phyloP scores from a whole-genome alignment of 2,113 vertebrate species.

The Cephalopholis sonnerati region DNA sequence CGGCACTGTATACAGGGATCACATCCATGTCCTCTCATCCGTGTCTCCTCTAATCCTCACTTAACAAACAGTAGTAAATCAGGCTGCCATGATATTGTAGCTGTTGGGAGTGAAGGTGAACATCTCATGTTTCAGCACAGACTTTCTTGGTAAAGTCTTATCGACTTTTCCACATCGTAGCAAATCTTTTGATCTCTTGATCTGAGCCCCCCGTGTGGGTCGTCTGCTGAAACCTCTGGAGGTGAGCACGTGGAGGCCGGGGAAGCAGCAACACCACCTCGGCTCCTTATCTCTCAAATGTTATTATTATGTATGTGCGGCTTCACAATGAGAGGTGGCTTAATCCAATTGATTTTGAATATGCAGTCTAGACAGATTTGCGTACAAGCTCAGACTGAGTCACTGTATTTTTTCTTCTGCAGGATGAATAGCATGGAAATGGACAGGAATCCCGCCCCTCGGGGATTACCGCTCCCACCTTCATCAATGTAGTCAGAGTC shows the following conservation, averaged over 20 bases:
- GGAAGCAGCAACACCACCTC: constrained; percentile 1
- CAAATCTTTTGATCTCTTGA: constrained; percentile 65
- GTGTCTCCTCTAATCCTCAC: constrained; percentile 31
- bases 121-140: constrained; percentile 31
- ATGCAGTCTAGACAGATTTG: constrained; percentile 47
- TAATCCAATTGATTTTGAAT: constrained; percentile 55
- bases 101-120: constrained; percentile 24
- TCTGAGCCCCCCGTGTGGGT: constrained; percentile 20
- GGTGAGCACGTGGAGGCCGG: constrained; percentile 32
- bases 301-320: constrained; percentile 15
- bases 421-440: constrained; percentile 44
- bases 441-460: constrained; percentile 49
- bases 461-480: constrained; percentile 63
- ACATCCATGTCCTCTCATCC: constrained; percentile 34
- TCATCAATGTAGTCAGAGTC: constrained; percentile 71
- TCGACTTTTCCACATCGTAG: constrained; percentile 53
- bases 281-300: background rate
- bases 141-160: constrained; percentile 48
- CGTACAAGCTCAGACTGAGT: constrained; percentile 23
- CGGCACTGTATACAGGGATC: background rate
- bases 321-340: constrained; percentile 18
- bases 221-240: constrained; percentile 33
- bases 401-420: constrained; percentile 42
- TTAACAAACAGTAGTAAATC: constrained; percentile 50
- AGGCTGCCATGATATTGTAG: constrained; percentile 24